These are phyloP conservation scores for Pseudochaenichthys georgianus DNA, from an alignment of 2,797 vertebrate genomes.

Conservation along the genomic window DNA sequence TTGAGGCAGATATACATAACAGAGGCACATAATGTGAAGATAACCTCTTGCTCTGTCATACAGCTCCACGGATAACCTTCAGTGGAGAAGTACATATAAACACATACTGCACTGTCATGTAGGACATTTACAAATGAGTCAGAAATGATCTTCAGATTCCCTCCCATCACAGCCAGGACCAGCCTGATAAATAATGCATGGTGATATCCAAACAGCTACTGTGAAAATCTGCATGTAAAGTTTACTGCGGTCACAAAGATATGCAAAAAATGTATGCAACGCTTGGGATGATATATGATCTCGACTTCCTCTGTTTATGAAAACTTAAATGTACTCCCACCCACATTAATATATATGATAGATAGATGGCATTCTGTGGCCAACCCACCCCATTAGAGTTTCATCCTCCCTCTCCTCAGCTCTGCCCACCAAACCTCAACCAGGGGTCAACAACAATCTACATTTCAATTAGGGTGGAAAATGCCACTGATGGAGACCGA, in stretches of 20 bases:
- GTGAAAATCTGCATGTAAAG: constrained; percentile 5
- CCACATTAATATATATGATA: constrained; percentile 26
- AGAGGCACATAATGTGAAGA: constrained; percentile 23
- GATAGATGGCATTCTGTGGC: constrained; percentile 49
- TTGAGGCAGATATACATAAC: constrained; percentile 19
- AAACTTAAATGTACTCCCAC: constrained; percentile 19
- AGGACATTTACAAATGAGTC: constrained; percentile 29
- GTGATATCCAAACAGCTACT: constrained; percentile 2
- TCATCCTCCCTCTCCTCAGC: constrained; percentile 17
- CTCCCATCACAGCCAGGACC: not conserved
- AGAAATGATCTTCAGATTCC: constrained; percentile 27
- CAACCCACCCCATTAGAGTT: constrained; percentile 46
- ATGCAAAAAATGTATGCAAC: constrained; percentile 32
- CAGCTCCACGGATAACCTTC: constrained; percentile 9
- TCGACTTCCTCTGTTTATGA: constrained; percentile 36
- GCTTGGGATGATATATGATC: constrained; percentile 44
- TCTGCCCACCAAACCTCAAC: constrained; percentile 53
- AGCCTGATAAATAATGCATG: constrained; percentile 40
- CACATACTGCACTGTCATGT: constrained; percentile 5
- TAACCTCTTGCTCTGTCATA: constrained; percentile 16
- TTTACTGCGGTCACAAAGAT: constrained; percentile 30
- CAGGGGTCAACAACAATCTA: constrained; percentile 76
- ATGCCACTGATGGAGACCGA: constrained; percentile 55
- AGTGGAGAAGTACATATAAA: constrained; percentile 6
- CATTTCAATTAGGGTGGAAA: constrained; percentile 78